Percentiles rank a stretch among this genome's conserved stretches.
Evolutionary conservation across 2,113 vertebrate species (phyloP).

Genomic region (Anguilla rostrata): DNA sequence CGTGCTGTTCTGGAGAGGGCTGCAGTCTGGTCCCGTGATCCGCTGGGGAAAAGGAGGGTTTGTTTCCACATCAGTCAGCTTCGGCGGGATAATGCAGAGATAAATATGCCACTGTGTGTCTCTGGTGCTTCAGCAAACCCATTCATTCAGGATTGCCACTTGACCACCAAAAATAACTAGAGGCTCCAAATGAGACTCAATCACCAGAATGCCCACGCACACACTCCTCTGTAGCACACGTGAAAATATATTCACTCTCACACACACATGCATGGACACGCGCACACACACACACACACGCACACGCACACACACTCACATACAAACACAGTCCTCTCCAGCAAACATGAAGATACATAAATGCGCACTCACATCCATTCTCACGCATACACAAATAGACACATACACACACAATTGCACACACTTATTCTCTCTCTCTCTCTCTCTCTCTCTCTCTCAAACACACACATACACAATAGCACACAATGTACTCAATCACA

Average conservation of each 20-base stretch:
- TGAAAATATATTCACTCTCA: background rate
- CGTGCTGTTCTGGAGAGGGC: slow-evolving; percentile 34
- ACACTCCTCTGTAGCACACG: background rate
- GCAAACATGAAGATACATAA: background rate
- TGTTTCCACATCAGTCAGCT: slow-evolving; percentile 28
- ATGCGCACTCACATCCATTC: no score
- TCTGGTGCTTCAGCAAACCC: slow-evolving; percentile 30
- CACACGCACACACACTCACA: background rate
- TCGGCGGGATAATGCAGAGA: slow-evolving; percentile 40
- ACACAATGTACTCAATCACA: no score
- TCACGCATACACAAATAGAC: background rate
- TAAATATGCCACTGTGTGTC: slow-evolving; percentile 37
- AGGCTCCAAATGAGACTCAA: background rate
- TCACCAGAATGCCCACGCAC: background rate
- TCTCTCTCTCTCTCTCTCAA: no score
- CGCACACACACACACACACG: background rate
- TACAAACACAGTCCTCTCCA: no score
- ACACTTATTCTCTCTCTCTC: no score
- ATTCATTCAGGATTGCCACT: slow-evolving; percentile 39
- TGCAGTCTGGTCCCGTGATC: slow-evolving; percentile 10
- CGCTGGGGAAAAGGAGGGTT: slow-evolving; percentile 19
- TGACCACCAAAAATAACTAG: slow-evolving; percentile 36
- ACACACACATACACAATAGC: no score
- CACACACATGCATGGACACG: background rate
- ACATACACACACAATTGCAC: background rate